Evolutionary conservation across 1,140 invertebrate species (phyloP), one percentile per base, ranked within the genome.

Genomic region (Mycetomoellerius zeteki): DNA sequence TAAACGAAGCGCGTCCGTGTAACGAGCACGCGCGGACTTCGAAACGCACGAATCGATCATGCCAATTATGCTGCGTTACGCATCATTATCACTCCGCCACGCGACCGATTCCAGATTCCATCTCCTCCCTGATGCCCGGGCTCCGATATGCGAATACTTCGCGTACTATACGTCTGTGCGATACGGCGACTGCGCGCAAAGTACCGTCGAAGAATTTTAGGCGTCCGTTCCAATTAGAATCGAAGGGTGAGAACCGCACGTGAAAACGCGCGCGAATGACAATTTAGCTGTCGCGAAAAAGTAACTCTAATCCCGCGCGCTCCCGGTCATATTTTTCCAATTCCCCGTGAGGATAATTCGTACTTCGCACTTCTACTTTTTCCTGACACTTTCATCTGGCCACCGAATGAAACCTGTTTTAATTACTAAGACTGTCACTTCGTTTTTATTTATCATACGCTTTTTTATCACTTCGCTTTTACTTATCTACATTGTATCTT

Each of bases 31-130:
- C 80, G 6, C 30, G 54, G 69, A 84, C 37, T 62, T 75, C 69
- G 80, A 84, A 84, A 62, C 24, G 50, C 78, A 82, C 19, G 67
- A 43, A 82, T 60, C 67, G 58, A 84, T 73, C 73, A 75, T 72
- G 69, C 54, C 80, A 75, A 73, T 84, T 84, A 62, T 60, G 80
- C 19, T 37, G 37, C 27, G 80, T 73, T 84, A 73, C 56, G 80
- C 80, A 60, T 84, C 69, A 84, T 82, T 82, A 82, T 82, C 80
- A 58, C 80, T 82, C 24, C 33, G 54, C 52, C 54, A 5, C 54
- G 80, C 80, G 54, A 60, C 37, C 62, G 30, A 21, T 47, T 24
- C 37, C 21, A 21, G 37, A 73, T 75, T 60, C 80, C 67, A 12
- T 7, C 64, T 56, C 64, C 16, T 27, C 19, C 37, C 10, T 2